A percentile compares a stretch with the other conserved stretches of the same genome.
Evolutionary conservation across 2,888 invertebrate species (phyloP).

Genomic region (Sminthurides aquaticus): DNA sequence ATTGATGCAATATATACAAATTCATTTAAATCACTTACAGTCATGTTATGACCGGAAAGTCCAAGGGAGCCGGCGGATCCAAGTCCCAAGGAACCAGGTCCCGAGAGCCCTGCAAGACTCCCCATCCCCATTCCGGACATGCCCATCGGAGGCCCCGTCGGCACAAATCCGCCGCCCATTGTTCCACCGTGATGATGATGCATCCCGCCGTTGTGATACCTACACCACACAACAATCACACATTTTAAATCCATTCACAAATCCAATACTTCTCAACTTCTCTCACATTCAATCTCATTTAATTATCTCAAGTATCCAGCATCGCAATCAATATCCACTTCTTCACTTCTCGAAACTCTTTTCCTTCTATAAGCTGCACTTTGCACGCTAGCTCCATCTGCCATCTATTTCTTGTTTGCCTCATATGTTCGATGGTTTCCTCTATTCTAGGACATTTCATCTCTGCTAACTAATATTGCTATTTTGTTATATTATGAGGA

Average conservation of each 20-base stretch:
- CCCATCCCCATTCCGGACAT: conserved; percentile 44
- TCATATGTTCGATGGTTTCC: no score
- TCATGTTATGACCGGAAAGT: conserved; percentile 42
- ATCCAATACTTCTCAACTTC: not conserved
- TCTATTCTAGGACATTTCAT: no score
- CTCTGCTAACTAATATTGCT: no score
- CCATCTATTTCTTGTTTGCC: no score
- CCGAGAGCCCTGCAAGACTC: conserved; percentile 39
- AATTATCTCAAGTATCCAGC: no score
- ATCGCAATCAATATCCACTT: no score
- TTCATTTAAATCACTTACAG: conserved; percentile 31
- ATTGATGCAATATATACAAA: not conserved
- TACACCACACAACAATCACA: no score
- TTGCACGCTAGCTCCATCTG: no score
- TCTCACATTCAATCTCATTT: no score
- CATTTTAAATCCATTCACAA: not conserved
- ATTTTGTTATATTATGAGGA: no score
- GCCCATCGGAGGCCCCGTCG: conserved; percentile 52
- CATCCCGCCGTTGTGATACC: conserved; percentile 47
- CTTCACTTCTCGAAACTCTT: no score
- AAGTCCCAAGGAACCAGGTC: conserved; percentile 52
- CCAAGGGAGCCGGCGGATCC: conserved; percentile 61
- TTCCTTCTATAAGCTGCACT: no score
- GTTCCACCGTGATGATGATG: conserved; percentile 43
- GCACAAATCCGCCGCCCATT: conserved; percentile 45